phyloP scores from a whole-genome alignment of 2,113 vertebrate genomes.

The Progne subis region DNA sequence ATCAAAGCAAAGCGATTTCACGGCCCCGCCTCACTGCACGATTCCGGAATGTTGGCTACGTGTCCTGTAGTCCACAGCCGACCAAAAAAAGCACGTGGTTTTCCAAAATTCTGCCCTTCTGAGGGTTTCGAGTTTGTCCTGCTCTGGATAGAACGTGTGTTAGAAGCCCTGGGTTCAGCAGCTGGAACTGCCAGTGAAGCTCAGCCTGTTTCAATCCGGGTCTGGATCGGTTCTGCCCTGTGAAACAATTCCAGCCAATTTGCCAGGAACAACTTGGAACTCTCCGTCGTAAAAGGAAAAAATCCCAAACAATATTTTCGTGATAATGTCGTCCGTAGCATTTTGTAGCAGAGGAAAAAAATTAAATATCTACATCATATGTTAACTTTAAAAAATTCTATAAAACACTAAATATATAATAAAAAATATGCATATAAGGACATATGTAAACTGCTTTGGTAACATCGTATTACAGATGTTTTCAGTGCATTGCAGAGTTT shows the following conservation, averaged over 20 bases:
- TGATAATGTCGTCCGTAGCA: conserved; percentile 76
- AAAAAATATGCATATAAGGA: conserved; percentile 99
- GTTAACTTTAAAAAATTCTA: conserved; percentile 89
- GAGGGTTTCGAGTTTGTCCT: not conserved
- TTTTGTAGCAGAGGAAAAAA: conserved; percentile 79
- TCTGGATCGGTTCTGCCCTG: not conserved
- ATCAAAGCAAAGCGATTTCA: conserved; percentile 8
- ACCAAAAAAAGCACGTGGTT: not conserved
- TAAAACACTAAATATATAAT: conserved; percentile 96
- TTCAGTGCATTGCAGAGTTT: conserved; percentile 85
- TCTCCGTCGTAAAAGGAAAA: conserved; percentile 63
- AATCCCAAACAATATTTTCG: conserved; percentile 69
- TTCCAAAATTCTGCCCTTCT: not conserved
- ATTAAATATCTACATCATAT: conserved; percentile 83
- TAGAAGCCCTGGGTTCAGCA: not conserved
- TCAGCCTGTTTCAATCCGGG: not conserved
- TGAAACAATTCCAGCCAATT: not conserved
- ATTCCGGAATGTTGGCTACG: not conserved
- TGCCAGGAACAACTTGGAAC: conserved; percentile 18
- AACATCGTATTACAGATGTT: conserved; percentile 94
- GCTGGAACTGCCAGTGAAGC: not conserved
- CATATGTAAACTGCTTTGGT: conserved; percentile 99
- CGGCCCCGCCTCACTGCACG: not conserved
- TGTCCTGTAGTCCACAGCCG: conserved; percentile 35
- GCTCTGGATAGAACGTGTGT: not conserved